Conservation (phyloP, 64 coral and sea anemone genomes). For the Trachythela sp. region DNA sequence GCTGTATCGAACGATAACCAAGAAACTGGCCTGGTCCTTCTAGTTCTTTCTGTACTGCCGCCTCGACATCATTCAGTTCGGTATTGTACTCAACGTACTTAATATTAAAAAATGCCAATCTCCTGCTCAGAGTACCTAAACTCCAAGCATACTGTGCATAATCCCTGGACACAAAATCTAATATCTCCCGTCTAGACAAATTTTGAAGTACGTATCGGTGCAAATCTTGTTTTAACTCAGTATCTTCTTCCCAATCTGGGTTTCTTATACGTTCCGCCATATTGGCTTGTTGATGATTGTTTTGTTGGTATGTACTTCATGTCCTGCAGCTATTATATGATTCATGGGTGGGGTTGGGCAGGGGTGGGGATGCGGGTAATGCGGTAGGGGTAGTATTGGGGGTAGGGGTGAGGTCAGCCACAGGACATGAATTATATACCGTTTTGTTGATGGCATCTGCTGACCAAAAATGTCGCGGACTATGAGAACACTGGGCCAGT, state of each 20-base stretch:
- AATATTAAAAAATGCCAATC: constrained; percentile 8
- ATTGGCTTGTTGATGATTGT: not conserved
- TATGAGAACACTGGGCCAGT: constrained; percentile 1
- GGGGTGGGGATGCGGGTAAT: not conserved
- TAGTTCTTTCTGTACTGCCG: not conserved
- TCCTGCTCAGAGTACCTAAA: not conserved
- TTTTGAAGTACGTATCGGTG: not conserved
- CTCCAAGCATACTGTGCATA: constrained; percentile 4
- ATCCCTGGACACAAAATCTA: not conserved
- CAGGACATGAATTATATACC: too few relatives aligned
- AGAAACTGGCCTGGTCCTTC: constrained; percentile 1
- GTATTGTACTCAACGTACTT: not conserved
- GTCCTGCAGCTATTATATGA: too few relatives aligned
- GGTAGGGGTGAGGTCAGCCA: too few relatives aligned
- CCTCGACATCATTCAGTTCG: not conserved
- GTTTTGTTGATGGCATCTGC: too few relatives aligned
- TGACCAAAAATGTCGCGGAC: not conserved
- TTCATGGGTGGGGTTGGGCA: too few relatives aligned
- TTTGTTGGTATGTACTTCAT: too few relatives aligned
- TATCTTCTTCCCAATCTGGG: not conserved
- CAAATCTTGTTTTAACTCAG: not conserved
- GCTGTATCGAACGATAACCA: not conserved
- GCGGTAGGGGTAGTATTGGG: too few relatives aligned
- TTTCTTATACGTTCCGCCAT: not conserved
- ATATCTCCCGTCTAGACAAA: not conserved